phyloP scores from a whole-genome alignment of 2,113 vertebrate genomes.

The Pterophyllum scalare region DNA sequence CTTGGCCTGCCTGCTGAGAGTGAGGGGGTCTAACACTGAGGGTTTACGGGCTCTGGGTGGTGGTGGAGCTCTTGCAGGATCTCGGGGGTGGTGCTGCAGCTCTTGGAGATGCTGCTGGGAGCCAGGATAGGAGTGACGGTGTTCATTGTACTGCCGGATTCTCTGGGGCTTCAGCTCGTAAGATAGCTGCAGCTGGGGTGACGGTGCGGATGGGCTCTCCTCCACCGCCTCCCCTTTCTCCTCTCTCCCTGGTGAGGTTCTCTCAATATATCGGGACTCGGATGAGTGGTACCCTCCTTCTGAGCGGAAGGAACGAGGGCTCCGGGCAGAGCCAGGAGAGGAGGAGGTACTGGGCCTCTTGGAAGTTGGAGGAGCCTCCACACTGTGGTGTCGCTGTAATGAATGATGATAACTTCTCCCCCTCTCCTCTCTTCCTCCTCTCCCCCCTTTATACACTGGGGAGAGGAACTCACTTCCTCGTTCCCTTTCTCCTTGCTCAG shows the following conservation, averaged over 20 bases:
- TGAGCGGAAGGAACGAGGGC: constrained; percentile 90
- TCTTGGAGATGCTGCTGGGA: constrained; percentile 84
- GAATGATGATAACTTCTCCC: constrained; percentile 86
- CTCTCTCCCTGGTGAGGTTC: constrained; percentile 84
- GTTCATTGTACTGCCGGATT: constrained; percentile 91
- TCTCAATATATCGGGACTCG: constrained; percentile 93
- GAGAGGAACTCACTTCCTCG: constrained; percentile 86
- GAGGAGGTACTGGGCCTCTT: constrained; percentile 89
- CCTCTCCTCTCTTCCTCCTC: constrained; percentile 73
- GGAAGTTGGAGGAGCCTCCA: constrained; percentile 86
- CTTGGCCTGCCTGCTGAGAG: constrained; percentile 83
- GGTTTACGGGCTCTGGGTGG: constrained; percentile 84
- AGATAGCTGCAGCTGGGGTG: constrained; percentile 87
- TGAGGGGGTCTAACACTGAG: constrained; percentile 93
- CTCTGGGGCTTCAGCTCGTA: constrained; percentile 94
- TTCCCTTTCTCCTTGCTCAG: constrained; percentile 86
- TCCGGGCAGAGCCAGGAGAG: constrained; percentile 89
- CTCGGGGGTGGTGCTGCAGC: constrained; percentile 77
- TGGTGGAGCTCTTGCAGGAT: constrained; percentile 77
- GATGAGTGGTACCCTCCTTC: constrained; percentile 87
- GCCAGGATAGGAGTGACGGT: constrained; percentile 95
- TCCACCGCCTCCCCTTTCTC: constrained; percentile 60
- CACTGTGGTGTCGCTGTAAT: constrained; percentile 92
- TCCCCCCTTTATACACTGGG: constrained; percentile 88
- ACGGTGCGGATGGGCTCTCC: constrained; percentile 89